Evolutionary conservation across 2,888 invertebrate species (phyloP).

Genomic region (Trimorus sp.): DNA sequence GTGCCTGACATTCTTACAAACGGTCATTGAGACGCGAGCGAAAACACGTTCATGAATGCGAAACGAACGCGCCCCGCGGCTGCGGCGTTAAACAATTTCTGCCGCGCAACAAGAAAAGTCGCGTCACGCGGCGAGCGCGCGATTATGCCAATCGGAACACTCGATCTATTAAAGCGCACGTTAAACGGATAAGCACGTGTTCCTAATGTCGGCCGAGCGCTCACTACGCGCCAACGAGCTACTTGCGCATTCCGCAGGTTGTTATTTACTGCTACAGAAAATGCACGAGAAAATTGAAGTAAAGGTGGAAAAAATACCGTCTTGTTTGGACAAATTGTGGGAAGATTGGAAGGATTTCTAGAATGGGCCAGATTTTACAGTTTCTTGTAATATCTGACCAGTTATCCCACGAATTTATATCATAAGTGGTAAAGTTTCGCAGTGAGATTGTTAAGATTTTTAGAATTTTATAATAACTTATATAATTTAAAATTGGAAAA

Average conservation of each 20-base stretch:
- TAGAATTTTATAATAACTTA: too few relatives aligned
- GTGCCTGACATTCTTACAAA: constrained; percentile 45
- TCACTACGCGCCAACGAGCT: constrained; percentile 42
- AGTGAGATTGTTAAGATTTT: too few relatives aligned
- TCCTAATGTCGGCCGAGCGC: constrained; percentile 54
- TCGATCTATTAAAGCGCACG: constrained; percentile 53
- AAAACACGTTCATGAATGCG: constrained; percentile 39
- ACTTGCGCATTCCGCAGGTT: constrained; percentile 33
- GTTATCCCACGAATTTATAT: too few relatives aligned
- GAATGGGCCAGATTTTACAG: too few relatives aligned
- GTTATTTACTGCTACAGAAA: constrained; percentile 8
- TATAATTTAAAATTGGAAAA: too few relatives aligned
- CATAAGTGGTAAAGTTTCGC: too few relatives aligned
- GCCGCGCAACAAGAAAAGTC: constrained; percentile 50
- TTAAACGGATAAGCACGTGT: constrained; percentile 61
- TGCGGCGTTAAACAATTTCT: constrained; percentile 35
- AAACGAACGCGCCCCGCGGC: constrained; percentile 23
- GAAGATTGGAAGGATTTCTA: too few relatives aligned
- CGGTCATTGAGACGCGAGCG: too few relatives aligned
- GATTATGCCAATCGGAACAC: constrained; percentile 58
- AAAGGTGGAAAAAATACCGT: too few relatives aligned
- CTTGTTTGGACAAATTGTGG: too few relatives aligned
- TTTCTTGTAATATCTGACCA: too few relatives aligned
- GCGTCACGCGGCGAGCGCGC: constrained; percentile 40
- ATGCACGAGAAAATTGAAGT: too few relatives aligned